Evolutionary conservation across 1,140 invertebrate species (phyloP), one percentile per base, ranked within the genome.

Genomic region (Brachionus angularis): DNA sequence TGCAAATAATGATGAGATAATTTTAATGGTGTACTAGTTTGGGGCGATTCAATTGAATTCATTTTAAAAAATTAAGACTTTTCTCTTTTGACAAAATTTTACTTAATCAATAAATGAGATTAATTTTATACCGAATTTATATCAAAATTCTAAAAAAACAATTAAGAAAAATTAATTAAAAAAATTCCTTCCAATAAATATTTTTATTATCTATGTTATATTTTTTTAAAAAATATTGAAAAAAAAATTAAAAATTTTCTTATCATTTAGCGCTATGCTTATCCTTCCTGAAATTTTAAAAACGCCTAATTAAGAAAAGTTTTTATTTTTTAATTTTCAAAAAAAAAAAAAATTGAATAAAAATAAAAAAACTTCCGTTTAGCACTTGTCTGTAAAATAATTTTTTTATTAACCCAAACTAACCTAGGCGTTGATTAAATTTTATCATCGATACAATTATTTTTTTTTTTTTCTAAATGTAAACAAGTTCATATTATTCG

Each of bases 281-380:
- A 50, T 50, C 49, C 49, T 50, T 50, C 49, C 49, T 50, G 49
- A 50, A 50, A 50, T 29, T 50, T 50, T n/a, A n/a, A n/a, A n/a
- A n/a, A n/a, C n/a, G n/a, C n/a, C n/a, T n/a, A n/a, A n/a, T n/a
- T n/a, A n/a, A n/a, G n/a, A n/a, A n/a, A n/a, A n/a, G n/a, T n/a
- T n/a, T n/a, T n/a, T n/a, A n/a, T n/a, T n/a, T n/a, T n/a, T n/a
- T n/a, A 50, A 23, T 50, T 27, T 23, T 50, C 23, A 50, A 50
- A 49, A 50, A 23, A 21, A 29, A 50, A 50, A 50, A 50, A 29
- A 50, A 50, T 50, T 50, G 12, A 50, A 29, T 50, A 50, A 50
- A 50, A 27, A 29, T 27, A 50, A 50, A 12, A 29, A 29, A 12
- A 27, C 49, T 25, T 50, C 49, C 49, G 25, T 23, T 27, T 50